These are phyloP conservation scores for Pangasius krempfi DNA, from an alignment of 2,797 vertebrate species.

Conservation along the genomic window DNA sequence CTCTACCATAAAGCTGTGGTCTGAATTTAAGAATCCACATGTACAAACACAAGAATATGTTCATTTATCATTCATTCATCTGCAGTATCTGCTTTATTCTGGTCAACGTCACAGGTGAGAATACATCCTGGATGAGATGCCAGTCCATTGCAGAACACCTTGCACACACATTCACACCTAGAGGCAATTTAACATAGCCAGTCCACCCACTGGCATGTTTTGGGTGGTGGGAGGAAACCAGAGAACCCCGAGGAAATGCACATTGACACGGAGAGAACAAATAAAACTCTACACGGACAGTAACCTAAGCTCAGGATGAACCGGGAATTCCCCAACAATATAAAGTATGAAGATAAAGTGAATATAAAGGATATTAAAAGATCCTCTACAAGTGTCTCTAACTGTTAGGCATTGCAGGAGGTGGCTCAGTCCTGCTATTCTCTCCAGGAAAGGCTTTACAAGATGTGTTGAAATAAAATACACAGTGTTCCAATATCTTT, in stretches of 20 bases:
- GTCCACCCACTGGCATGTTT: background rate
- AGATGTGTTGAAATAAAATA: background rate
- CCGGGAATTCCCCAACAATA: background rate
- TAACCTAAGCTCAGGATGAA: background rate
- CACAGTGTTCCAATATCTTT: background rate
- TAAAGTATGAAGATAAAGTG: too few relatives aligned
- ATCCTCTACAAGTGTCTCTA: constrained; percentile 5
- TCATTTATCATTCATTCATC: background rate
- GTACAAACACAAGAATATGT: background rate
- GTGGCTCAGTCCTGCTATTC: background rate
- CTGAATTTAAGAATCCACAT: background rate
- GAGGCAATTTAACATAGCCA: background rate
- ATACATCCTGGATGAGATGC: background rate
- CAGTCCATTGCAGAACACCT: background rate
- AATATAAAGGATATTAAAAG: background rate
- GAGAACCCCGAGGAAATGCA: background rate
- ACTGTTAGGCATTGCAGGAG: background rate
- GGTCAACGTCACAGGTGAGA: background rate
- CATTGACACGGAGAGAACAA: background rate
- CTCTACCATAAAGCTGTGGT: background rate
- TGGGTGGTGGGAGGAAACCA: background rate
- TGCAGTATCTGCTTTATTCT: background rate
- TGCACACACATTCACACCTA: background rate
- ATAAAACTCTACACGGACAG: background rate
- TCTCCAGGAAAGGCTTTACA: background rate